Base-by-base conservation (phyloP, 1,140 invertebrate species). In the Eueides isabella region DNA sequence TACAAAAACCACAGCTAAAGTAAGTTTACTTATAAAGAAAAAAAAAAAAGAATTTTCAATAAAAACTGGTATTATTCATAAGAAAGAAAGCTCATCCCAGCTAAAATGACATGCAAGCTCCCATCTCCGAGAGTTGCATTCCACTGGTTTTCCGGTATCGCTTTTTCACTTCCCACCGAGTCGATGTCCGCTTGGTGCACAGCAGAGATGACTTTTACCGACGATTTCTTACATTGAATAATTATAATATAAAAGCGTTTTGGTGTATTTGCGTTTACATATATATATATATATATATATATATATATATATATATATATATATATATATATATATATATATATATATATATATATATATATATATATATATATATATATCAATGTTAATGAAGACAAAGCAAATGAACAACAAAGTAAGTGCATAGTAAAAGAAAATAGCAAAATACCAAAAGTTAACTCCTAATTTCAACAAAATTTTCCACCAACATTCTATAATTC, bases 131-230 rank as follows among this genome's bases (percentile, higher is more conserved):
- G 41, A 72, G 72, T 68, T 12, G 70, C 71, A 70, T 66, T 35
- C 66, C 72, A 63, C 38, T 12, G 14, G 16, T 64, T 79, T 71
- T 85, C 85, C 87, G 87, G 80, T 69, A 72, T 35, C 55, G 61
- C 77, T 86, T 87, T 89, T 89, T 89, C 82, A 80, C 78, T 88
- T 87, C 86, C 85, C 81, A 65, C 76, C 75, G 61, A 67, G 74
- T 76, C 67, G 80, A 55, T 26, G 48, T 55, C 48, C 75, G 72
- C 68, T 68, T 16, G 12, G 19, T 48, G 30, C 35, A 38, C 35
- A 14, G 35, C 35, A 55, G 23, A 80, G 79, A 79, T 78, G 80
- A 74, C 81, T 87, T 85, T 87, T 85, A 86, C 85, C 84, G 80
- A 61, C 72, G 78, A 81, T 87, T 88, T 88, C 86, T 80, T 85